Percentiles rank a stretch among this genome's conserved stretches.
Conservation (phyloP, 2,113 vertebrate species). For the Brachyhypopomus gauderio region DNA sequence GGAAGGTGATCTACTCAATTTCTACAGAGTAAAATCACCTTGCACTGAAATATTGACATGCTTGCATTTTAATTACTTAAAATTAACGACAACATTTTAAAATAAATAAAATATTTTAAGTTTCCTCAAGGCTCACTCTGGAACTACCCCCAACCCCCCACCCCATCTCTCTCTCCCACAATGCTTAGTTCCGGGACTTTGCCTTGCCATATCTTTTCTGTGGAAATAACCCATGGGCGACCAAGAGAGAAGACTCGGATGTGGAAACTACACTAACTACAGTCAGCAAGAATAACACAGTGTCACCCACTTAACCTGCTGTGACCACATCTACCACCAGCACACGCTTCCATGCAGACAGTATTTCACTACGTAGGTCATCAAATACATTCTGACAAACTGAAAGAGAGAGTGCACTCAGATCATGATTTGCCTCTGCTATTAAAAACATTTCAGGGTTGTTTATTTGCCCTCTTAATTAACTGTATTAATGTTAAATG, state of each 20-base stretch:
- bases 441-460: conserved; percentile 10
- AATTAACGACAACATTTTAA: too few relatives aligned
- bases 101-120: too few relatives aligned
- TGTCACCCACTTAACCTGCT: conserved; percentile 48
- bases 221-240: conserved; percentile 63
- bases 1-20: too few relatives aligned
- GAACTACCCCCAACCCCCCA: too few relatives aligned
- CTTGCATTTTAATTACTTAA: too few relatives aligned
- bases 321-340: not conserved
- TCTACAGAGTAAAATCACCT: too few relatives aligned
- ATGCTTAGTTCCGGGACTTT: conserved; percentile 63
- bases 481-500: conserved; percentile 8
- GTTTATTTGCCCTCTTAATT: conserved; percentile 2
- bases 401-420: not conserved
- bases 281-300: conserved; percentile 52
- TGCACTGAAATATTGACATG: too few relatives aligned
- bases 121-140: too few relatives aligned
- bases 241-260: conserved; percentile 51
- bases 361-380: not conserved
- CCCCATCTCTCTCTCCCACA: not conserved
- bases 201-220: conserved; percentile 59
- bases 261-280: conserved; percentile 49
- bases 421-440: not conserved
- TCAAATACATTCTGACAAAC: not conserved
- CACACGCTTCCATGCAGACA: not conserved